Percentiles rank a stretch among this genome's conserved stretches.
Conservation (phyloP, 2,797 vertebrate genomes). For the Macroramphosus scolopax region DNA sequence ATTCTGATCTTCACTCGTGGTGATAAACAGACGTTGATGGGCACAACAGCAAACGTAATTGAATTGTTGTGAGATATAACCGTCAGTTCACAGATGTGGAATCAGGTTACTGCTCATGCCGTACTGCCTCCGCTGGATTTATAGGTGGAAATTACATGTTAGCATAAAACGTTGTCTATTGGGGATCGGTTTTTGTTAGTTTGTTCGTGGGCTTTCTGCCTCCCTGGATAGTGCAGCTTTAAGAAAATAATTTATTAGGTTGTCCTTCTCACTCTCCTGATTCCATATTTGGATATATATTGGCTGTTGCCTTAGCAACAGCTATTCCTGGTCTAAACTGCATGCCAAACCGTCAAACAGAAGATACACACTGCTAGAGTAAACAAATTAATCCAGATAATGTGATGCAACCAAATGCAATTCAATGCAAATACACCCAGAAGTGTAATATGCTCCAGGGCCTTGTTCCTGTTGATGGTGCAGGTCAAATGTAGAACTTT, state of each 20-base stretch:
- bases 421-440: conserved; percentile 40
- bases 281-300: conserved; percentile 64
- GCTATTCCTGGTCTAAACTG: conserved; percentile 63
- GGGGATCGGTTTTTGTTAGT: background rate
- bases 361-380: conserved; percentile 59
- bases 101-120: too few species aligned
- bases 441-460: conserved; percentile 4
- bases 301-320: conserved; percentile 66
- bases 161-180: background rate
- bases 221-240: conserved; percentile 13
- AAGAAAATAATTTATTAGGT: conserved; percentile 48
- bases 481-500: conserved; percentile 50
- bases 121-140: too few species aligned
- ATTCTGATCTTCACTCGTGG: too few species aligned
- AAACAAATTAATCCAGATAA: conserved; percentile 69
- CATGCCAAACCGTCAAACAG: conserved; percentile 59
- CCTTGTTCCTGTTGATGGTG: conserved; percentile 25
- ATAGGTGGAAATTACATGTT: too few species aligned
- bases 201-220: conserved; percentile 3
- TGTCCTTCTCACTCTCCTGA: conserved; percentile 42
- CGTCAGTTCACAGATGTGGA: too few species aligned
- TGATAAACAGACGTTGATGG: too few species aligned
- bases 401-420: conserved; percentile 71
- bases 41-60: too few species aligned
- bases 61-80: too few species aligned